Evolutionary conservation across 1,140 invertebrate species (phyloP).

Genomic region (Calephelis nemesis): DNA sequence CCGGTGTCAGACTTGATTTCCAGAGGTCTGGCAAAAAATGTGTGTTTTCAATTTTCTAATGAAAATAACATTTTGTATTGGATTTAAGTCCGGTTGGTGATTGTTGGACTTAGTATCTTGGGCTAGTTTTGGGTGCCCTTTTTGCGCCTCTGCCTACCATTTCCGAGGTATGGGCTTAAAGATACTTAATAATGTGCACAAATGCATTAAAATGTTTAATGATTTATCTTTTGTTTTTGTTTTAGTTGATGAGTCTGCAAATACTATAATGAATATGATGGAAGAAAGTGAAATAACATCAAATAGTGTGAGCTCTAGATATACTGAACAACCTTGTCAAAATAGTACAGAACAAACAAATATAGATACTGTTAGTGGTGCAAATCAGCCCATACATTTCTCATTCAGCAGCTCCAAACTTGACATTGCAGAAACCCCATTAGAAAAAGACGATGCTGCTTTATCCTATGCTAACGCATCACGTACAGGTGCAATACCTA

Average conservation of each 20-base stretch:
- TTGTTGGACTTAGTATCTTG: too few relatives aligned
- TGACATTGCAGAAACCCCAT: neutral
- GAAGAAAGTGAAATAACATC: conserved; percentile 17
- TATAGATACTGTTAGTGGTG: neutral
- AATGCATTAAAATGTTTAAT: too few relatives aligned
- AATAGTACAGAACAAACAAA: too few relatives aligned
- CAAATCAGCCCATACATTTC: conserved; percentile 4
- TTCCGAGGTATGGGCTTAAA: too few relatives aligned
- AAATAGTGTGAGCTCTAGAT: conserved; percentile 1
- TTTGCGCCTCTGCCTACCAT: too few relatives aligned
- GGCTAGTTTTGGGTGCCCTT: too few relatives aligned
- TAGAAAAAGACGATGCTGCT: conserved; percentile 4
- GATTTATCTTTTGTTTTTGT: conserved; percentile 24
- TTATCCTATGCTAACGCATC: conserved; percentile 39
- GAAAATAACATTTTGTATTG: too few relatives aligned
- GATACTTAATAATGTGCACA: too few relatives aligned
- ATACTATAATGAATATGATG: conserved; percentile 56
- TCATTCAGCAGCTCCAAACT: neutral
- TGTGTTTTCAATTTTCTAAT: too few relatives aligned
- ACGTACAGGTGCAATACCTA: conserved; percentile 33
- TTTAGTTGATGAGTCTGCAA: conserved; percentile 52
- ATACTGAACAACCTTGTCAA: neutral
- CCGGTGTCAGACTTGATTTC: too few relatives aligned
- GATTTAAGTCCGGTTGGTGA: too few relatives aligned
- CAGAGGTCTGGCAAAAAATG: too few relatives aligned